A percentile compares a stretch with the other conserved stretches of the same genome.
phyloP scores from a whole-genome alignment of 2,888 invertebrate species.

The Kuschelorhynchus macadamiae region DNA sequence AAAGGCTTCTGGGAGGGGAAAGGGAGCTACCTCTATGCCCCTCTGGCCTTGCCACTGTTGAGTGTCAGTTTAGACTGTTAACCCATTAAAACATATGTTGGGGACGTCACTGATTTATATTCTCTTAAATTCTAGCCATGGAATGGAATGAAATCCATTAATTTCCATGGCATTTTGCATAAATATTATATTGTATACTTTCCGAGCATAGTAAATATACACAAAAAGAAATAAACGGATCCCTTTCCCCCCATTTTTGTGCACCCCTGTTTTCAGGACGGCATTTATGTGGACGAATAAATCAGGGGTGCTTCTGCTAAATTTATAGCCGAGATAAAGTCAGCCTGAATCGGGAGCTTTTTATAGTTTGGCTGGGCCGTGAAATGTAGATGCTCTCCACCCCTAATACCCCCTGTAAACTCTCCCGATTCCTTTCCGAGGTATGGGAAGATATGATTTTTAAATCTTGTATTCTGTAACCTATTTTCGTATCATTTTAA shows the following conservation, averaged over 20 bases:
- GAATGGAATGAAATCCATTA: too few relatives aligned
- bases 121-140: too few relatives aligned
- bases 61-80: too few relatives aligned
- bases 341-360: constrained; percentile 69
- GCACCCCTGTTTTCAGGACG: constrained; percentile 49
- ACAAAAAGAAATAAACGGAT: constrained; percentile 20
- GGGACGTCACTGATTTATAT: too few relatives aligned
- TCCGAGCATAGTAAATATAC: background rate
- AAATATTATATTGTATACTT: too few relatives aligned
- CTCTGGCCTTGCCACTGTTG: too few relatives aligned
- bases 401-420: constrained; percentile 25
- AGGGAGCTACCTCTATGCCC: too few relatives aligned
- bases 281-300: constrained; percentile 70
- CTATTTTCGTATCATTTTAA: too few relatives aligned
- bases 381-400: constrained; percentile 66
- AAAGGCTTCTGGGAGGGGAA: too few relatives aligned
- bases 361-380: constrained; percentile 67
- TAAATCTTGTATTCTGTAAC: constrained; percentile 15
- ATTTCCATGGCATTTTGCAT: too few relatives aligned
- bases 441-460: constrained; percentile 36
- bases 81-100: too few relatives aligned
- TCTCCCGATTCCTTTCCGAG: constrained; percentile 14
- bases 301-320: constrained; percentile 70
- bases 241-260: constrained; percentile 36
- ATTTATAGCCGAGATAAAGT: constrained; percentile 71